phyloP scores from a whole-genome alignment of 2,797 vertebrate species.

The Ptychobarbus kaznakovi region DNA sequence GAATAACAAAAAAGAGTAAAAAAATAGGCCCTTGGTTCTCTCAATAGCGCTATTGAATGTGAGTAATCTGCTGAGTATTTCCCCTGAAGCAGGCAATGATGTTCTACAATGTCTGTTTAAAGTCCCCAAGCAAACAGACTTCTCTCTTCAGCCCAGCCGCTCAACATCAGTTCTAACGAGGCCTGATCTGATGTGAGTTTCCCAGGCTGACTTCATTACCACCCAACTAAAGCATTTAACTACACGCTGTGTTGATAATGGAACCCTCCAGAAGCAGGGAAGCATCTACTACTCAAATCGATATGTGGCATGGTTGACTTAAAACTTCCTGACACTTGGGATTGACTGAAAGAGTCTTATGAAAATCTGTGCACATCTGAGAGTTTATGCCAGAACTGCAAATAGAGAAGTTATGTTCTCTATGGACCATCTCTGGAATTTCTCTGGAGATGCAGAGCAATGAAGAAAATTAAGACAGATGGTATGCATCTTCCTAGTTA shows the following conservation, averaged over 20 bases:
- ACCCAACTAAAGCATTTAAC: slow-evolving; percentile 46
- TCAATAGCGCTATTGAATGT: slow-evolving; percentile 41
- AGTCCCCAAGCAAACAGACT: slow-evolving; percentile 51
- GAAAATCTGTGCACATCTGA: neutral
- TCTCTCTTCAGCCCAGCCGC: slow-evolving; percentile 31
- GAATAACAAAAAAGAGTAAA: slow-evolving; percentile 21
- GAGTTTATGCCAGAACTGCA: slow-evolving; percentile 1
- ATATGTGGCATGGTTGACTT: slow-evolving; percentile 25
- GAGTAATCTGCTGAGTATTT: slow-evolving; percentile 51
- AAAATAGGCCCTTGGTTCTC: slow-evolving; percentile 37
- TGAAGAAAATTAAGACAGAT: slow-evolving; percentile 41
- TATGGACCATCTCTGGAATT: neutral
- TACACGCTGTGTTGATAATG: slow-evolving; percentile 38
- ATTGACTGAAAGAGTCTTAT: slow-evolving; percentile 34
- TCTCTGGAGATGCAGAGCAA: slow-evolving; percentile 26
- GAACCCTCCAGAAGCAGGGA: slow-evolving; percentile 31
- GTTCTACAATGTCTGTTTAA: slow-evolving; percentile 49
- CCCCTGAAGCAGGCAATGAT: slow-evolving; percentile 48
- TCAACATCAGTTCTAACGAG: slow-evolving; percentile 48
- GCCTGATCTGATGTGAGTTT: slow-evolving; percentile 34
- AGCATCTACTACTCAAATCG: slow-evolving; percentile 33
- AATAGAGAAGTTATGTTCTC: neutral
- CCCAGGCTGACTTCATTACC: slow-evolving; percentile 33
- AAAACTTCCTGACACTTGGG: slow-evolving; percentile 21
- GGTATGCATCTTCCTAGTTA: slow-evolving; percentile 35